Evolutionary conservation across 2,888 invertebrate species (phyloP).

Genomic region (Cosmorhoe ocellata): DNA sequence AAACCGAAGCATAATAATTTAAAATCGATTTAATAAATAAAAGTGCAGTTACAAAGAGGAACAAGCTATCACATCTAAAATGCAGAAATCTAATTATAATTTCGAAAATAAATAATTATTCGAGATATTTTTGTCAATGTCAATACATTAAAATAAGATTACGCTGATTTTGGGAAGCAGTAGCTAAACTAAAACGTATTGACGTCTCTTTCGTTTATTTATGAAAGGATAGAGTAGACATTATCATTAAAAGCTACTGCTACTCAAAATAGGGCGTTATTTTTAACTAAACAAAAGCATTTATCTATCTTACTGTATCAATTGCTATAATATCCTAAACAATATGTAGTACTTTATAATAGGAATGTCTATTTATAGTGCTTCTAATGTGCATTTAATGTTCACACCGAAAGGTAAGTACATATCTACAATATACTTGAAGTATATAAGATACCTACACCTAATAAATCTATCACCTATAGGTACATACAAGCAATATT

Average conservation of each 20-base stretch:
- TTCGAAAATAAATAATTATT: conserved; percentile 4
- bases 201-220: too few relatives aligned
- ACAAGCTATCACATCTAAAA: conserved; percentile 43
- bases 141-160: too few relatives aligned
- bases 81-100: conserved; percentile 25
- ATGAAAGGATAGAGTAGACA: too few relatives aligned
- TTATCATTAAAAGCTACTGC: too few relatives aligned
- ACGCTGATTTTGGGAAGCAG: too few relatives aligned
- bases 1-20: conserved; percentile 5
- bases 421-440: background rate
- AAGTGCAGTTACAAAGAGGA: conserved; percentile 6
- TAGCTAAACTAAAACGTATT: too few relatives aligned
- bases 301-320: too few relatives aligned
- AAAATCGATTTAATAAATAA: conserved; percentile 38
- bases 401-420: background rate
- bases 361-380: conserved; percentile 18
- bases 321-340: too few relatives aligned
- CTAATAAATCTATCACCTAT: too few relatives aligned
- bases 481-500: background rate
- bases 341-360: background rate
- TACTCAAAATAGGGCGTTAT: too few relatives aligned
- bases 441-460: background rate
- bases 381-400: conserved; percentile 5
- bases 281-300: too few relatives aligned
- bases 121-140: conserved; percentile 4